Evolutionary conservation across 2,797 vertebrate species (phyloP).

Genomic region (Coregonus suidteri): DNA sequence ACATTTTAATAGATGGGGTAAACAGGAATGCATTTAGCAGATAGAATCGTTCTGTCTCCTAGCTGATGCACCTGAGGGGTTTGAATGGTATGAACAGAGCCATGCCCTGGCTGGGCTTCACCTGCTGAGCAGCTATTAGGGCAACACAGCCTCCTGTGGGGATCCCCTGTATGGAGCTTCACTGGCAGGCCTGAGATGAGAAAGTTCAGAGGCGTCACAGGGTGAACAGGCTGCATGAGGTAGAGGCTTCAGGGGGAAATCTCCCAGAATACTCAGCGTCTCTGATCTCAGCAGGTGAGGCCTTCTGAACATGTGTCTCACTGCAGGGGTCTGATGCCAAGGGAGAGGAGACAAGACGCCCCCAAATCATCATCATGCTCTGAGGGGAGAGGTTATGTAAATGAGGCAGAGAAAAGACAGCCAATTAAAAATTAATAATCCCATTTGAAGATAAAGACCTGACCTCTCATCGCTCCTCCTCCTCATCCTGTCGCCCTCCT

Average conservation of each 20-base stretch:
- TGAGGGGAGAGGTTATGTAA: conserved; percentile 51
- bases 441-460: conserved; percentile 8
- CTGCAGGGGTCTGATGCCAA: conserved; percentile 5
- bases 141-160: conserved; percentile 16
- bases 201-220: conserved; percentile 29
- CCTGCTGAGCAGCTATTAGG: conserved; percentile 25
- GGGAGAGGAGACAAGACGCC: conserved; percentile 26
- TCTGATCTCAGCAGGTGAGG: conserved; percentile 38
- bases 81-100: background rate
- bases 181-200: conserved; percentile 9
- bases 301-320: conserved; percentile 22
- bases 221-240: conserved; percentile 4
- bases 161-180: conserved; percentile 10
- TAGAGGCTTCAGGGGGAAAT: conserved; percentile 10
- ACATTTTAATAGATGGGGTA: background rate
- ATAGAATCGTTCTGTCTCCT: background rate
- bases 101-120: background rate
- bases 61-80: background rate
- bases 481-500: conserved; percentile 26
- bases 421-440: conserved; percentile 58
- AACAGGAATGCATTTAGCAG: too few relatives aligned
- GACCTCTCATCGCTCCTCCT: background rate
- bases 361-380: conserved; percentile 25
- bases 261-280: conserved; percentile 12
- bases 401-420: conserved; percentile 47